These are phyloP conservation scores for Cassiopea andromeda DNA, from an alignment of 30 jellyfish, hydroid and myxozoan species.

Conservation along the genomic window DNA sequence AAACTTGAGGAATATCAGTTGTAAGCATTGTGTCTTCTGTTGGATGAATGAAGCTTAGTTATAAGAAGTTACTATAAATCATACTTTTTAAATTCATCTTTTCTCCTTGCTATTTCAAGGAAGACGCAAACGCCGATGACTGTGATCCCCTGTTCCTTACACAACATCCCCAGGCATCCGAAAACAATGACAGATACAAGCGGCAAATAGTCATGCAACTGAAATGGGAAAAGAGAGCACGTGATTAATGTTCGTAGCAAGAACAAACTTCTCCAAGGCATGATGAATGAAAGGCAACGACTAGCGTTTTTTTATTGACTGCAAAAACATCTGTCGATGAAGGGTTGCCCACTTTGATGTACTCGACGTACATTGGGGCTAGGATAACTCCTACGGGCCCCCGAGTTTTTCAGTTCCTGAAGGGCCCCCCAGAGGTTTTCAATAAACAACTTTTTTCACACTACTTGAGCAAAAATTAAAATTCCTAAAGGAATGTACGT, in stretches of 20 bases:
- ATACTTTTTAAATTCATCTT: neutral
- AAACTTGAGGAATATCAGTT: neutral
- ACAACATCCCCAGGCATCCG: constrained; percentile 75
- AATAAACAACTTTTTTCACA: too few species aligned
- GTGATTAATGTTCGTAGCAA: neutral
- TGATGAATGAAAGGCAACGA: too few species aligned
- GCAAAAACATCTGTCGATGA: too few species aligned
- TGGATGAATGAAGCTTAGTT: neutral
- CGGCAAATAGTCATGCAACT: constrained; percentile 14
- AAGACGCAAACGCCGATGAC: constrained; percentile 79
- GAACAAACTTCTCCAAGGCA: too few species aligned
- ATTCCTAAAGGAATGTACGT: too few species aligned
- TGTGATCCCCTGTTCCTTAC: constrained; percentile 88
- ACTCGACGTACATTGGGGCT: too few species aligned
- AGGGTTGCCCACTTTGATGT: too few species aligned
- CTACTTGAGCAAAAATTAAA: too few species aligned
- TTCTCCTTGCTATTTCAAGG: constrained; percentile 43
- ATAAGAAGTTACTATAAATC: neutral
- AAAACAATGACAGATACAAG: constrained; percentile 15
- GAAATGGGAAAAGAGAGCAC: neutral
- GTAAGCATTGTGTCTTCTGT: neutral
- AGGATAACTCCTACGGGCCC: too few species aligned
- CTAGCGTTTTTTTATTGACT: too few species aligned
- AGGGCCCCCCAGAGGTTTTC: too few species aligned
- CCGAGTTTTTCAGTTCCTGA: too few species aligned